Evolutionary conservation across 2,888 invertebrate species (phyloP), one percentile per base, ranked within the genome.

Genomic region (Drosophila testacea): DNA sequence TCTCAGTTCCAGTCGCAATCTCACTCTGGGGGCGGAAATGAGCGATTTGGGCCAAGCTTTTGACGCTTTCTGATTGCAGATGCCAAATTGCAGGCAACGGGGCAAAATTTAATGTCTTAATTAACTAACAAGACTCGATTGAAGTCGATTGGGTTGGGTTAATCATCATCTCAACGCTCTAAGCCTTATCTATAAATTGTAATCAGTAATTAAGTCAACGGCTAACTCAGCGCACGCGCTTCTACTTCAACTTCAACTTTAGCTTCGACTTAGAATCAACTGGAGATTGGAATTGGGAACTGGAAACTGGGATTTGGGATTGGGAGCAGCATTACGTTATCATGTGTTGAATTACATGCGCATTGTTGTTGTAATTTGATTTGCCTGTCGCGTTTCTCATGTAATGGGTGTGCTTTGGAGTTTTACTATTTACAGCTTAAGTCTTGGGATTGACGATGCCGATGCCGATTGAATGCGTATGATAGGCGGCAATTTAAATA

Each of bases 181-280:
- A 22, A 59, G 82, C 73, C 77, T 83, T 90, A 90, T 90, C 90
- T 83, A 73, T 80, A 87, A 90, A 86, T 88, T 83, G 88, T 91
- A 85, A 90, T 90, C 90, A 90, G 91, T 88, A 90, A 90, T 90
- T 90, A 91, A 91, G 83, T 76, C 69, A 42, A 61, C 66, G 65
- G 44, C 70, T 71, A 76, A 62, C 57, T 67, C 55, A 16, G 56
- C 79, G 77, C 85, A 84, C 85, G 88, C 85, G 85, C 70, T 69
- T 51, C 65, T 32, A 38, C 59, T 44, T 10, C 44, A 44, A 48
- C 38, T 55, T 46, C 41, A 41, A 46, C 52, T 69, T 39, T 47
- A 63, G 46, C 47, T 66, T 51, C 13, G 51, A 38, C 50, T 51
- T 57, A 39, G 77, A 59, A 50, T 68, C 57, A 47, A 47, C 50